Percentiles rank a stretch among this genome's conserved stretches.
Conservation (phyloP, 2,888 invertebrate genomes). For the Choreutis nemorana region DNA sequence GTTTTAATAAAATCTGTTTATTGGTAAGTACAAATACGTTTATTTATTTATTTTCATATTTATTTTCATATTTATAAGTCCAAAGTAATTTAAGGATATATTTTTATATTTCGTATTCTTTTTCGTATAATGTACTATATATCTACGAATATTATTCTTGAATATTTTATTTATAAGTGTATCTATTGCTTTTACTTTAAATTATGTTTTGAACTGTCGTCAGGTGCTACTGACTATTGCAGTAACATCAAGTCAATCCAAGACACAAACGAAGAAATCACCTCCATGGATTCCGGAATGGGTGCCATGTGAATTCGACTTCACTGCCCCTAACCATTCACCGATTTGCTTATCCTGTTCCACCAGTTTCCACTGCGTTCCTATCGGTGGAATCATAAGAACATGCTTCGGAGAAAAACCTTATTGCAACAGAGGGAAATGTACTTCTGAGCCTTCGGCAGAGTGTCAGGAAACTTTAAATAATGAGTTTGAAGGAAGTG, state of each 20-base stretch:
- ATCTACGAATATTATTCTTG: too few species aligned
- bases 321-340: slow-evolving; percentile 2
- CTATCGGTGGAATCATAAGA: slow-evolving; percentile 10
- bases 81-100: too few species aligned
- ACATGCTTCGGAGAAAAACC: slow-evolving; percentile 8
- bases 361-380: slow-evolving; percentile 8
- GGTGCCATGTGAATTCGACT: slow-evolving; percentile 10
- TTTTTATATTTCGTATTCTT: too few species aligned
- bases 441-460: slow-evolving; percentile 5
- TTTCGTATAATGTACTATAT: too few species aligned
- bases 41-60: too few species aligned
- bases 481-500: too few species aligned
- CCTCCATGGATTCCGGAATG: slow-evolving; percentile 8
- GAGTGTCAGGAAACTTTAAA: slow-evolving; percentile 9
- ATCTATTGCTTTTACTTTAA: slow-evolving; percentile 5
- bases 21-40: too few species aligned
- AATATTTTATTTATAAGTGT: too few species aligned
- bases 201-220: slow-evolving; percentile 4
- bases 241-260: background rate
- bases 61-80: too few species aligned
- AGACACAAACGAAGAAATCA: background rate
- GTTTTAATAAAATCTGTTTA: too few species aligned
- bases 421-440: slow-evolving; percentile 10
- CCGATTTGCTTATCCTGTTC: slow-evolving; percentile 12
- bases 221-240: too few species aligned